phyloP scores from a whole-genome alignment of 2,888 invertebrate species.

The Caenorhabditis plicata region DNA sequence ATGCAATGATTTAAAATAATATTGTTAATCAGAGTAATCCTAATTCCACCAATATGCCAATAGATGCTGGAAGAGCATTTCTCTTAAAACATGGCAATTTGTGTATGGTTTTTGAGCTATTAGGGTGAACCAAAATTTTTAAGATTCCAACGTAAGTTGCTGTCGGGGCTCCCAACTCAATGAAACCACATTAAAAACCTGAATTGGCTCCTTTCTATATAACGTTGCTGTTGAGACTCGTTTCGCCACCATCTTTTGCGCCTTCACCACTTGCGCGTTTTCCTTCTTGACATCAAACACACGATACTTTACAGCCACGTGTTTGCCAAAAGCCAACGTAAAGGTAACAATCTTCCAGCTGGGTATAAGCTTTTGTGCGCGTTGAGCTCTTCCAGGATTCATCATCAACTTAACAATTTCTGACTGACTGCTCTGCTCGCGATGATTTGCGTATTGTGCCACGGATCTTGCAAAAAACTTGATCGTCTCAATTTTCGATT shows the following conservation, averaged over 20 bases:
- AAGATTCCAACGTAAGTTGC: no score
- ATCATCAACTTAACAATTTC: constrained; percentile 14
- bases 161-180: no score
- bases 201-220: constrained; percentile 15
- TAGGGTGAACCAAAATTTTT: no score
- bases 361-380: constrained; percentile 19
- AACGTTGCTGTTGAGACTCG: constrained; percentile 12
- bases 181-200: neutral
- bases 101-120: no score
- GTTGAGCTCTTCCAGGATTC: constrained; percentile 10
- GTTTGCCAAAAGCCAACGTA: constrained; percentile 26
- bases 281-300: constrained; percentile 19
- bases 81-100: no score
- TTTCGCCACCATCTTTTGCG: constrained; percentile 5
- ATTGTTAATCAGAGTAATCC: no score
- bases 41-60: no score
- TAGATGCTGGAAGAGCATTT: no score
- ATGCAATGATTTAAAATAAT: neutral
- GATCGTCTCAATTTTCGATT: constrained; percentile 11
- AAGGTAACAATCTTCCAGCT: constrained; percentile 31
- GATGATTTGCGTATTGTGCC: no score
- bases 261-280: constrained; percentile 8
- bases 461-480: constrained; percentile 16
- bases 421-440: no score
- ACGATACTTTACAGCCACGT: constrained; percentile 30